Evolutionary conservation across 53 echinoderm and acorn worm genomes (phyloP).

Genomic region (Arbacia lixula): DNA sequence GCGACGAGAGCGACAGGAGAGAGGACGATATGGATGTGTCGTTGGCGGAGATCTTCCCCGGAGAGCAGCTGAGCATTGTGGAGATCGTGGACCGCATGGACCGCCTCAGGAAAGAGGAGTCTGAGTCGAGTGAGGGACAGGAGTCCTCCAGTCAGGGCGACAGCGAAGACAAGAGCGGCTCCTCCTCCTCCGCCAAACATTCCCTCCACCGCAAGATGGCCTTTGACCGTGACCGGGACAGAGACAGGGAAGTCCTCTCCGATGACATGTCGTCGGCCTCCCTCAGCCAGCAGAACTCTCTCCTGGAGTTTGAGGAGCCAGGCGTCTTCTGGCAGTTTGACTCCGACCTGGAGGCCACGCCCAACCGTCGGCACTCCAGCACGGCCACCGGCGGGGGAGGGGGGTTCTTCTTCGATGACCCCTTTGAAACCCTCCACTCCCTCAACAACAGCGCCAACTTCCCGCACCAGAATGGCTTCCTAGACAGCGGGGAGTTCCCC

Average conservation of each 20-base stretch:
- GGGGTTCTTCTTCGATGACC: constrained; percentile 32
- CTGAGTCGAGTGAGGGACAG: constrained; percentile 46
- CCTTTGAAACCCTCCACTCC: constrained; percentile 4
- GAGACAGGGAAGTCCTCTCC: constrained; percentile 37
- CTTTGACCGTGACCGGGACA: constrained; percentile 5
- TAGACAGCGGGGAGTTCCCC: constrained; percentile 14
- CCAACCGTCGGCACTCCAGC: constrained; percentile 1
- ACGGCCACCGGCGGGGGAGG: constrained; percentile 21
- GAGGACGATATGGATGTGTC: constrained; percentile 55
- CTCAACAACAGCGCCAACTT: neutral
- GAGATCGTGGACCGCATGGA: constrained; percentile 41
- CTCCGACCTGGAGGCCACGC: constrained; percentile 75
- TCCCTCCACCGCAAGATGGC: constrained; percentile 2
- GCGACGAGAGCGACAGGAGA: constrained; percentile 11
- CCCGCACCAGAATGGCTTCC: constrained; percentile 18
- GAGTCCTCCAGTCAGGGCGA: constrained; percentile 30
- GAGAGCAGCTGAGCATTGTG: constrained; percentile 55
- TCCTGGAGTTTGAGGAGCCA: constrained; percentile 81
- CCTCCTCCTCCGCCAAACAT: neutral
- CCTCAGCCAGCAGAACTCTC: constrained; percentile 55
- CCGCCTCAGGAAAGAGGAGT: constrained; percentile 64
- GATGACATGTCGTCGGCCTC: constrained; percentile 59
- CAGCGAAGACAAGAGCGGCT: constrained; percentile 17
- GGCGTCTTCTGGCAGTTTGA: constrained; percentile 96
- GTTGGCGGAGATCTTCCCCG: constrained; percentile 63